These are phyloP conservation scores for Spilarctia lutea DNA, from an alignment of 2,888 invertebrate genomes.

Conservation along the genomic window DNA sequence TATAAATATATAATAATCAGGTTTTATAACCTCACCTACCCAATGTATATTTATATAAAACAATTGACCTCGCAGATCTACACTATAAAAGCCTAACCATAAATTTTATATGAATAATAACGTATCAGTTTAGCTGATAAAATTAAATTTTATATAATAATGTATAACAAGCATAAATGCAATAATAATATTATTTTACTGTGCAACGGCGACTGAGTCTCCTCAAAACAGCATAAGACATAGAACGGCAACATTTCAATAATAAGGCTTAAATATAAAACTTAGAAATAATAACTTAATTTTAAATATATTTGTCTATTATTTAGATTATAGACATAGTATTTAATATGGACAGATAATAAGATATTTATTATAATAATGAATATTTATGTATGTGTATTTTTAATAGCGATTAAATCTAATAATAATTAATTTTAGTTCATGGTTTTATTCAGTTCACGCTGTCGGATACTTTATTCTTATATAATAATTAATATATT, in stretches of 20 bases:
- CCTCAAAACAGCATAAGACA: constrained; percentile 43
- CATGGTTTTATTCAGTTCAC: background rate
- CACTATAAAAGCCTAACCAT: background rate
- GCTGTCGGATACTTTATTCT: background rate
- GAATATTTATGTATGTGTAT: background rate
- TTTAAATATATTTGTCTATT: background rate
- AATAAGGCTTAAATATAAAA: background rate
- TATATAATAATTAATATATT: background rate
- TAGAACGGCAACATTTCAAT: constrained; percentile 40
- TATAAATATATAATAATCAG: too few relatives aligned
- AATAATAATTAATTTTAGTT: background rate
- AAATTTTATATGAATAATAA: background rate
- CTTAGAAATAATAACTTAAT: background rate
- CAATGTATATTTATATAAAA: background rate
- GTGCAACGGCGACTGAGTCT: constrained; percentile 25
- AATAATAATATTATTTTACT: constrained; percentile 27
- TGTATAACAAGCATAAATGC: constrained; percentile 12
- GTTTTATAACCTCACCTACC: background rate
- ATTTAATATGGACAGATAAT: background rate
- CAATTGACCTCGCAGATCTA: background rate
- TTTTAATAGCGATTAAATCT: background rate
- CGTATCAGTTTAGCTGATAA: background rate
- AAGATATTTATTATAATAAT: background rate
- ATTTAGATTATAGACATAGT: background rate
- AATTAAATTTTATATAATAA: constrained; percentile 1